Percentiles rank a stretch among this genome's conserved stretches.
Evolutionary conservation across 1,140 invertebrate species (phyloP).

Genomic region (Aphelenchoides avenae): DNA sequence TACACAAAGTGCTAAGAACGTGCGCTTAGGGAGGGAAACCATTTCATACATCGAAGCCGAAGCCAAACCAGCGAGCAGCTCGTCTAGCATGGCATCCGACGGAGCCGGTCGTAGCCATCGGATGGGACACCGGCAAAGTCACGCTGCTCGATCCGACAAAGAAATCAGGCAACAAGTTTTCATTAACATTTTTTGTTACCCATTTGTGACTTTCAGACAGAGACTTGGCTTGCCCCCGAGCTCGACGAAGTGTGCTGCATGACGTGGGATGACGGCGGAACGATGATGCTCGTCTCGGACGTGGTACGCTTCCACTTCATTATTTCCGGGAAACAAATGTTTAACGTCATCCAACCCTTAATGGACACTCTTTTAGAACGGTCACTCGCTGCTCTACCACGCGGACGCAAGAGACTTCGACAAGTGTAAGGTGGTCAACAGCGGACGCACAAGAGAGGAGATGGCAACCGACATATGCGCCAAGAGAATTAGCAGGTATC

Average conservation of each 20-base stretch:
- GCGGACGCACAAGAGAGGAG: slow-evolving; percentile 11
- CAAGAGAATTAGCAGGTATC: slow-evolving; percentile 16
- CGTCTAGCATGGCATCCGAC: slow-evolving; percentile 82
- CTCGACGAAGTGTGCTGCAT: slow-evolving; percentile 22
- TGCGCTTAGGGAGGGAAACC: slow-evolving; percentile 68
- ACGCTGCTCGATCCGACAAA: slow-evolving; percentile 70
- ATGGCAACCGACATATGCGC: slow-evolving; percentile 17
- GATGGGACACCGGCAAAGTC: slow-evolving; percentile 86
- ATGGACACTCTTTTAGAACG: slow-evolving; percentile 8
- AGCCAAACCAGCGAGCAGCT: slow-evolving; percentile 68
- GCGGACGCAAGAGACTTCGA: background rate
- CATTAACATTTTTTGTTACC: slow-evolving; percentile 71
- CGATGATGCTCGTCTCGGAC: slow-evolving; percentile 22
- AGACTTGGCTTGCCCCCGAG: slow-evolving; percentile 8
- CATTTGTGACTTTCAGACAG: slow-evolving; percentile 59
- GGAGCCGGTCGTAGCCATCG: slow-evolving; percentile 73
- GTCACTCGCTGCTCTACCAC: slow-evolving; percentile 19
- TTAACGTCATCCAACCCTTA: slow-evolving; percentile 3
- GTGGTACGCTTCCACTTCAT: slow-evolving; percentile 44
- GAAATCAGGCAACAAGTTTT: slow-evolving; percentile 69
- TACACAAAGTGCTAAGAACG: too few relatives aligned
- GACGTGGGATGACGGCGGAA: slow-evolving; percentile 23
- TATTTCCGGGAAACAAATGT: background rate
- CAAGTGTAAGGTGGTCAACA: slow-evolving; percentile 14
- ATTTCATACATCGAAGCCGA: slow-evolving; percentile 70